A percentile compares a stretch with the other conserved stretches of the same genome.
phyloP scores from a whole-genome alignment of 1,140 invertebrate genomes.

The Papilio machaon region DNA sequence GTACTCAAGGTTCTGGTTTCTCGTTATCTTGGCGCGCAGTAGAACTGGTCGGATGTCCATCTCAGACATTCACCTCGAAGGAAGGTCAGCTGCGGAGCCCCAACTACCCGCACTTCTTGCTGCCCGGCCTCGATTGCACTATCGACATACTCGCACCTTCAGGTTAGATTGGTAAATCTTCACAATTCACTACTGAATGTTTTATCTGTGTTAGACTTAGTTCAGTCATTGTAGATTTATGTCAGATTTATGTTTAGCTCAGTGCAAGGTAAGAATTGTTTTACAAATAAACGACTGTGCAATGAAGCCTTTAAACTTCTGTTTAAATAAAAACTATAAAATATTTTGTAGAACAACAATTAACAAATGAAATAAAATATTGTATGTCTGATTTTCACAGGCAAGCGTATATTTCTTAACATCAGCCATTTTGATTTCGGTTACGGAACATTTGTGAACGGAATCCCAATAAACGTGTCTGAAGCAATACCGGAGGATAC shows the following conservation, averaged over 20 bases:
- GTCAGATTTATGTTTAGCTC: too few relatives aligned
- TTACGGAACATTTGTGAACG: constrained; percentile 69
- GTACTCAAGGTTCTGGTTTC: constrained; percentile 85
- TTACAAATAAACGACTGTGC: too few relatives aligned
- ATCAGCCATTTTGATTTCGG: constrained; percentile 83
- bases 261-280: too few relatives aligned
- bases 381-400: constrained; percentile 44
- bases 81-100: constrained; percentile 84
- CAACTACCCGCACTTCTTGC: constrained; percentile 86
- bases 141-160: constrained; percentile 85
- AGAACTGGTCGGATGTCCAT: constrained; percentile 85
- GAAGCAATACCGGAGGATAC: constrained; percentile 70
- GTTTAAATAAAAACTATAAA: too few relatives aligned
- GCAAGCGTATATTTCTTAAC: constrained; percentile 85
- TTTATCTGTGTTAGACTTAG: background rate
- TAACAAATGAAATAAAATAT: too few relatives aligned
- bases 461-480: constrained; percentile 62
- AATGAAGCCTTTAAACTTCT: too few relatives aligned
- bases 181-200: constrained; percentile 14
- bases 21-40: constrained; percentile 85
- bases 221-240: background rate
- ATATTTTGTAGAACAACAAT: too few relatives aligned
- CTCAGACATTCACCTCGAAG: constrained; percentile 84
- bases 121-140: constrained; percentile 86
- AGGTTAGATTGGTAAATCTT: constrained; percentile 57